Evolutionary conservation across 2,797 vertebrate genomes (phyloP).

Genomic region (Gobionotothen gibberifrons): DNA sequence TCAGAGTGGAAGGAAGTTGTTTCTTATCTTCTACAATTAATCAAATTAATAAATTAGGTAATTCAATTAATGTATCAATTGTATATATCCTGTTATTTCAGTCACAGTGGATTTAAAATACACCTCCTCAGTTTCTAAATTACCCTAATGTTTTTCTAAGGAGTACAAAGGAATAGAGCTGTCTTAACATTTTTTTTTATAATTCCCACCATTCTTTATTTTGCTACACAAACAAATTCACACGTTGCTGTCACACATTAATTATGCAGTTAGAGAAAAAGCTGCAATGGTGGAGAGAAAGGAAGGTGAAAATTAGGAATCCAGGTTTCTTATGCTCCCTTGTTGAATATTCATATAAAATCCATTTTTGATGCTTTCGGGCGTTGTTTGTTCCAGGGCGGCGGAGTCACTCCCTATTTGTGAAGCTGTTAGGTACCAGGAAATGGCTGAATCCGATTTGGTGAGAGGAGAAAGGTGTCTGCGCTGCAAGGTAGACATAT

Average conservation of each 20-base stretch:
- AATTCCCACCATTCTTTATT: conserved; percentile 80
- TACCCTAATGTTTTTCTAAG: conserved; percentile 53
- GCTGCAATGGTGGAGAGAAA: conserved; percentile 85
- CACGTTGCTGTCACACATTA: conserved; percentile 87
- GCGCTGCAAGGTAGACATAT: conserved; percentile 70
- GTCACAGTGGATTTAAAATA: conserved; percentile 23
- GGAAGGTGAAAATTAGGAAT: conserved; percentile 92
- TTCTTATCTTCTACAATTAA: conserved; percentile 14
- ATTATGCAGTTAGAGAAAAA: conserved; percentile 92
- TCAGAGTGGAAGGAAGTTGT: background rate
- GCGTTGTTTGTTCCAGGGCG: conserved; percentile 89
- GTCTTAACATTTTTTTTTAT: conserved; percentile 46
- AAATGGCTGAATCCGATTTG: conserved; percentile 76
- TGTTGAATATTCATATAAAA: conserved; percentile 92
- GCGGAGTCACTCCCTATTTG: conserved; percentile 82
- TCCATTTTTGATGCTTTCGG: conserved; percentile 88
- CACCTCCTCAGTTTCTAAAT: conserved; percentile 29
- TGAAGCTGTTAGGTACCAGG: conserved; percentile 81
- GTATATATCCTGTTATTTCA: conserved; percentile 23
- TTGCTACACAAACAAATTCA: conserved; percentile 86
- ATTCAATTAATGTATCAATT: background rate
- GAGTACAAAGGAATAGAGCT: conserved; percentile 60
- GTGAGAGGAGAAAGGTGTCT: conserved; percentile 76
- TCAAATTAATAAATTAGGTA: conserved; percentile 8
- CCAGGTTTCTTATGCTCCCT: conserved; percentile 73